A percentile compares a stretch with the other conserved stretches of the same genome.
These are phyloP conservation scores for Desmophyllum pertusum DNA, from an alignment of 92 coral and sea anemone species.

Conservation along the genomic window DNA sequence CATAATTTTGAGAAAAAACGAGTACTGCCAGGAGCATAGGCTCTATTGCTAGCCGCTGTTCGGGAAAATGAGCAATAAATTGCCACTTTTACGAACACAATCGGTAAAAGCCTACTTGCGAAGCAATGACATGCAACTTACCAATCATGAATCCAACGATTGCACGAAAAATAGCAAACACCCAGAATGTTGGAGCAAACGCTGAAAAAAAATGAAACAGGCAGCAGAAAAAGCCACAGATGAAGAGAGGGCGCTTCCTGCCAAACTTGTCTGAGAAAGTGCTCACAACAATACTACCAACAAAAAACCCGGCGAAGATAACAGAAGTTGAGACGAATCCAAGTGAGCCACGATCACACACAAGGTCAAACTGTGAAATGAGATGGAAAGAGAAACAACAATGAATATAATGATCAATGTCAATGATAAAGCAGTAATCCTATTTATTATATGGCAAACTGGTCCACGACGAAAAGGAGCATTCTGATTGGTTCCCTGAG, in stretches of 20 bases:
- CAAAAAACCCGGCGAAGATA: constrained; percentile 78
- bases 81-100: no score
- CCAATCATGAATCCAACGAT: constrained; percentile 84
- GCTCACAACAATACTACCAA: constrained; percentile 75
- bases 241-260: constrained; percentile 63
- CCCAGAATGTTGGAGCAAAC: constrained; percentile 79
- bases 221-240: constrained; percentile 61
- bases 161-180: constrained; percentile 75
- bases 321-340: constrained; percentile 83
- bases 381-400: neutral
- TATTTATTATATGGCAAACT: no score
- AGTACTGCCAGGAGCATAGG: no score
- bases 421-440: no score
- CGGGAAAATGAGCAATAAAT: no score
- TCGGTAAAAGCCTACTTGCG: no score
- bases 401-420: no score
- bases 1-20: no score
- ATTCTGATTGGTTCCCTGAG: no score
- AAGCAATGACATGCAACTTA: constrained; percentile 26
- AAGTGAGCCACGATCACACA: constrained; percentile 77
- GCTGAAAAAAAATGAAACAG: constrained; percentile 66
- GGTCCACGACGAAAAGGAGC: no score
- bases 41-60: no score
- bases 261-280: constrained; percentile 87
- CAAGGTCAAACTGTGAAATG: constrained; percentile 84